Evolutionary conservation across 1,140 invertebrate species (phyloP).

Genomic region (Trigoniulus corallinus): DNA sequence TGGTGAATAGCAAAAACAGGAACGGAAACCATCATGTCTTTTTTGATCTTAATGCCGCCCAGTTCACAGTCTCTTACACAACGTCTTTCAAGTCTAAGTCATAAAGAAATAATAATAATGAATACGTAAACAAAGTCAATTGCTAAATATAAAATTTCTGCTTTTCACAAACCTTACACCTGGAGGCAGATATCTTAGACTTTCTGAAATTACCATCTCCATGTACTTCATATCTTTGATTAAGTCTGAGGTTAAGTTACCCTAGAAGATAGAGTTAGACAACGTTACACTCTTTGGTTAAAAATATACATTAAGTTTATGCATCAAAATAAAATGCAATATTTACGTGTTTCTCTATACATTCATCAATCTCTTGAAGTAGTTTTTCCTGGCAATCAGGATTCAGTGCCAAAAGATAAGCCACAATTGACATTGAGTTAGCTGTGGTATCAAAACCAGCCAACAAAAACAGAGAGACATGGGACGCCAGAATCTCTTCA

Average conservation of each 20-base stretch:
- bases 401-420: slow-evolving; percentile 25
- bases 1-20: slow-evolving; percentile 36
- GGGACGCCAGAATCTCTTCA: not conserved
- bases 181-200: not conserved
- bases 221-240: not conserved
- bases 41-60: slow-evolving; percentile 26
- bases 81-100: not conserved
- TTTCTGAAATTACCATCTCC: slow-evolving; percentile 2
- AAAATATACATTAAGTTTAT: not conserved
- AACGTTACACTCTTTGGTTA: too few relatives aligned
- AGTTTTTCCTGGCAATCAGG: slow-evolving; percentile 27
- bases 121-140: not conserved
- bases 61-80: slow-evolving; percentile 8
- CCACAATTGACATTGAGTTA: slow-evolving; percentile 19
- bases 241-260: not conserved
- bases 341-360: not conserved
- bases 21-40: slow-evolving; percentile 29
- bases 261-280: not conserved
- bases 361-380: slow-evolving; percentile 23
- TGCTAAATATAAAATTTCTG: slow-evolving; percentile 14
- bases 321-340: not conserved
- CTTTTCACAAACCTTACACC: slow-evolving; percentile 14
- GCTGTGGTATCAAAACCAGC: slow-evolving; percentile 32
- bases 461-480: slow-evolving; percentile 18
- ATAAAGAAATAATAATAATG: not conserved